phyloP scores from a whole-genome alignment of 2,113 vertebrate species.

The Macquaria australasica region DNA sequence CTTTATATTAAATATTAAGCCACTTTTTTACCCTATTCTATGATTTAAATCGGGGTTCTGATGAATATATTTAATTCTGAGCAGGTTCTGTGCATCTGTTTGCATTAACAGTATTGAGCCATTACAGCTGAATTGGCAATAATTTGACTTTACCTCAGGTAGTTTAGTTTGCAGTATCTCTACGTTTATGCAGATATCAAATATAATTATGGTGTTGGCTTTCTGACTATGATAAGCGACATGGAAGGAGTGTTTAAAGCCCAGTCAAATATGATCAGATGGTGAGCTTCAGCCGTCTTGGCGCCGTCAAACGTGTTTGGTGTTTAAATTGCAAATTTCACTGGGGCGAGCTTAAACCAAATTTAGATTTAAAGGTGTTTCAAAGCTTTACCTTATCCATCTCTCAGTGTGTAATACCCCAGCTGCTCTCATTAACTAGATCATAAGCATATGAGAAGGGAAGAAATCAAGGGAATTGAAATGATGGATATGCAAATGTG shows the following conservation, averaged over 20 bases:
- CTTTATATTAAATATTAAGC: constrained; percentile 18
- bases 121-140: constrained; percentile 57
- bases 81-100: constrained; percentile 5
- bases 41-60: constrained; percentile 28
- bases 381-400: constrained; percentile 5
- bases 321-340: constrained; percentile 52
- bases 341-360: constrained; percentile 13
- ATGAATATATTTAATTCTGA: constrained; percentile 33
- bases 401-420: not conserved
- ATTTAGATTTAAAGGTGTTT: constrained; percentile 35
- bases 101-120: constrained; percentile 3
- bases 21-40: not conserved
- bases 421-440: constrained; percentile 21
- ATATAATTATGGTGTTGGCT: constrained; percentile 64
- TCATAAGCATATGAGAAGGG: constrained; percentile 21
- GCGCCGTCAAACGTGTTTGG: constrained; percentile 19
- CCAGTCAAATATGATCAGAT: constrained; percentile 28
- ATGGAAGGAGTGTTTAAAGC: constrained; percentile 30
- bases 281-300: constrained; percentile 17
- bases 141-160: constrained; percentile 27
- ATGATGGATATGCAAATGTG: constrained; percentile 8
- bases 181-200: constrained; percentile 53
- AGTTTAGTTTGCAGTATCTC: constrained; percentile 40
- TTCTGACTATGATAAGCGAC: constrained; percentile 53
- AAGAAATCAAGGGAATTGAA: constrained; percentile 9